Percentiles rank a stretch among this genome's conserved stretches.
These are phyloP conservation scores for Synanthedon myopaeformis DNA, from an alignment of 2,888 invertebrate genomes.

Conservation along the genomic window DNA sequence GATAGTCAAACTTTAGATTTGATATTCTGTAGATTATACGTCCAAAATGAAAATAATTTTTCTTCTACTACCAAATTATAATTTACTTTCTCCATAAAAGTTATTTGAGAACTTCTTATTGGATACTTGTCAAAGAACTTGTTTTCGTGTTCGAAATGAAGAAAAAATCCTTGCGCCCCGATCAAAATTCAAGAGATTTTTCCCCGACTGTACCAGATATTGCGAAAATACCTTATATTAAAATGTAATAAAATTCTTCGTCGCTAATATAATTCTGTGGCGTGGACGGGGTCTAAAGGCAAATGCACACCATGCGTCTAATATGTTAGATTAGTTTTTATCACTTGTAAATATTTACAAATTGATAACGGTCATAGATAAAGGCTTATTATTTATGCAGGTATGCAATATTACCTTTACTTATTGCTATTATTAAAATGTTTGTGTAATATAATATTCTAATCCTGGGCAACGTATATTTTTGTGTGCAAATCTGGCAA, in stretches of 20 bases:
- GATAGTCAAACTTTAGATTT: no score
- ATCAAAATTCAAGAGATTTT: slow-evolving; percentile 38
- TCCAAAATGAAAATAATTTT: no score
- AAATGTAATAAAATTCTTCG: slow-evolving; percentile 56
- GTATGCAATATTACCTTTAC: no score
- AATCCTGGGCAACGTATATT: no score
- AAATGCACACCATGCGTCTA: background rate
- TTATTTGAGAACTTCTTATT: background rate
- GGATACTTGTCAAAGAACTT: slow-evolving; percentile 25
- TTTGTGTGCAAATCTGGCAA: no score
- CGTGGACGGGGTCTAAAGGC: slow-evolving; percentile 25
- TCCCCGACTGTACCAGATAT: slow-evolving; percentile 30
- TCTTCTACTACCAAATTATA: no score
- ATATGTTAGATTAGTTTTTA: background rate
- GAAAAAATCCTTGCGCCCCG: slow-evolving; percentile 17
- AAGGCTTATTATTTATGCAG: no score
- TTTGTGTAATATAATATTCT: no score
- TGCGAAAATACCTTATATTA: slow-evolving; percentile 52
- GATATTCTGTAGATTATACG: no score
- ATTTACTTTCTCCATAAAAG: background rate
- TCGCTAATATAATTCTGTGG: slow-evolving; percentile 48
- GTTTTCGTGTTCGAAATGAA: slow-evolving; percentile 17
- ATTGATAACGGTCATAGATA: no score
- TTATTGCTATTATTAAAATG: no score
- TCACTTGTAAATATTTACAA: no score